Conservation (phyloP, 2,113 vertebrate species). For the Verasper variegatus region DNA sequence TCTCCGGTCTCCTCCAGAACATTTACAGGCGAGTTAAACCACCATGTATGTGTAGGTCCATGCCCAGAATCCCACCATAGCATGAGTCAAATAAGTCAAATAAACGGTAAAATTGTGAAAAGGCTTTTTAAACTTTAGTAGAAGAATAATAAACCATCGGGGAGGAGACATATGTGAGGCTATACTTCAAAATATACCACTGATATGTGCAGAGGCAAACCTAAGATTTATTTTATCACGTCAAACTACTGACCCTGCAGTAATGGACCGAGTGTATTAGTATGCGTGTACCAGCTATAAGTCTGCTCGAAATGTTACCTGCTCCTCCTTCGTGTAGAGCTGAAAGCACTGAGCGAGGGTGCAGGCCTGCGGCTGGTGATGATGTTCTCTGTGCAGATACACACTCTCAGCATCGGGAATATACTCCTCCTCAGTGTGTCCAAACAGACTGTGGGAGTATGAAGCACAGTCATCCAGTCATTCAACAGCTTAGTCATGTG, state of each 20-base stretch:
- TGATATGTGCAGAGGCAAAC: slow-evolving; percentile 5
- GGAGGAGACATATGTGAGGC: slow-evolving; percentile 12
- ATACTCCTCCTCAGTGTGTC: slow-evolving; percentile 95
- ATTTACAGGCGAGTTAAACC: slow-evolving; percentile 50
- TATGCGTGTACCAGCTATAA: neutral
- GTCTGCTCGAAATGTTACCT: slow-evolving; percentile 79
- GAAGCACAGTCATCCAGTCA: slow-evolving; percentile 15
- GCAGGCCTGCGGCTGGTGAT: slow-evolving; percentile 96
- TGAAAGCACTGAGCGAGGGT: slow-evolving; percentile 98
- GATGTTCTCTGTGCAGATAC: slow-evolving; percentile 92
- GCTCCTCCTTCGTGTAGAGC: slow-evolving; percentile 99
- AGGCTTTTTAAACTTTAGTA: slow-evolving; percentile 17
- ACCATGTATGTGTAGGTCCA: slow-evolving; percentile 46
- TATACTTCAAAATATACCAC: slow-evolving; percentile 13
- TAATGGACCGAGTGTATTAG: neutral
- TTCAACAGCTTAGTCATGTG: neutral
- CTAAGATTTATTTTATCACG: slow-evolving; percentile 13
- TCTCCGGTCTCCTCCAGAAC: slow-evolving; percentile 33
- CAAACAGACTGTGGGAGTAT: slow-evolving; percentile 87
- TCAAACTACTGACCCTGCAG: slow-evolving; percentile 12
- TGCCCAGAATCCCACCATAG: slow-evolving; percentile 55
- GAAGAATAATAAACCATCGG: slow-evolving; percentile 31
- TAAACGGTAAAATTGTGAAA: neutral
- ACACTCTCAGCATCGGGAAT: slow-evolving; percentile 97
- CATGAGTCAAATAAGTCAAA: slow-evolving; percentile 39